phyloP scores from a whole-genome alignment of 2,888 invertebrate genomes.

The Theristus sp. region DNA sequence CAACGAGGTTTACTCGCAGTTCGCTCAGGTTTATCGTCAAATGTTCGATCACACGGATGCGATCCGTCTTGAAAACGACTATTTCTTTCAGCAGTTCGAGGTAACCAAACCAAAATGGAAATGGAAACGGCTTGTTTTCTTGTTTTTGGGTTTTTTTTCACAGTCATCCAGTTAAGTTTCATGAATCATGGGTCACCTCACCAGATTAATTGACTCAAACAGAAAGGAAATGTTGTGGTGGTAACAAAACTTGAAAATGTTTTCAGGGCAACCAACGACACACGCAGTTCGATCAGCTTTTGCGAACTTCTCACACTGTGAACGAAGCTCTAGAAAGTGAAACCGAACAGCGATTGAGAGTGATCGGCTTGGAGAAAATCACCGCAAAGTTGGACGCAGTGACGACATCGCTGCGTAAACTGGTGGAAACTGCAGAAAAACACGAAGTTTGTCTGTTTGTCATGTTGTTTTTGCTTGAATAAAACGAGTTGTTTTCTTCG shows the following conservation, averaged over 20 bases:
- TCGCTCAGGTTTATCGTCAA: neutral
- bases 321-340: neutral
- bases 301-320: neutral
- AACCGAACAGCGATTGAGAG: neutral
- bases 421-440: neutral
- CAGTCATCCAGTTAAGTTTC: no score
- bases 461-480: neutral
- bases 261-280: neutral
- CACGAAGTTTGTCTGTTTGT: neutral
- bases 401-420: neutral
- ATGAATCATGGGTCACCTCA: no score
- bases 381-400: neutral
- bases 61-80: neutral
- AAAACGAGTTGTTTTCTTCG: no score
- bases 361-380: neutral
- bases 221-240: no score
- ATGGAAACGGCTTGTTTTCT: neutral
- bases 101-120: no score
- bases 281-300: neutral
- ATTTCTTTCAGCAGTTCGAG: neutral
- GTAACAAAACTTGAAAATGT: no score
- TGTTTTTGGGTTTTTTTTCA: neutral
- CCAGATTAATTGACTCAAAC: no score
- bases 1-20: neutral
- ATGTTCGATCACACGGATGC: neutral